Conservation (phyloP, 2,888 invertebrate species). For the Melinaea marsaeus region DNA sequence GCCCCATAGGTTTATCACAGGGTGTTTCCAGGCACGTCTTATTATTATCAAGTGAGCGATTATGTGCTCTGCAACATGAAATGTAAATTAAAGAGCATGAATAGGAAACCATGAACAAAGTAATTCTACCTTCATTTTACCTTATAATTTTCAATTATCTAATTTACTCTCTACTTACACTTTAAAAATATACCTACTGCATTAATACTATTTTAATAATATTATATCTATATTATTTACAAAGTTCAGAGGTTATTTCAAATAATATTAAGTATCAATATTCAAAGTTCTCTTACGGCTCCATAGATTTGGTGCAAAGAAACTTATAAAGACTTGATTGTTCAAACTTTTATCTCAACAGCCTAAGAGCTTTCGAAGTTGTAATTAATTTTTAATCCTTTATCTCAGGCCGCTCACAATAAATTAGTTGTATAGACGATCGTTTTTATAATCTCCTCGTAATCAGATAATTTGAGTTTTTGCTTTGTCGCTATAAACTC, state of each 20-base stretch:
- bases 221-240: slow-evolving; percentile 10
- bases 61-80: background rate
- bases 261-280: no score
- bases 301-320: slow-evolving; percentile 21
- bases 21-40: slow-evolving; percentile 1
- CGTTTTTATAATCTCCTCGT: slow-evolving; percentile 29
- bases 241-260: slow-evolving; percentile 12
- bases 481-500: slow-evolving; percentile 17
- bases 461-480: slow-evolving; percentile 32
- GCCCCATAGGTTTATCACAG: background rate
- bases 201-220: no score
- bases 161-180: no score
- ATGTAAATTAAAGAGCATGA: background rate
- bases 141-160: background rate
- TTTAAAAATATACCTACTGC: background rate
- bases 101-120: background rate
- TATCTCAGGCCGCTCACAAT: slow-evolving; percentile 60
- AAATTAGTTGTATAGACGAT: slow-evolving; percentile 47
- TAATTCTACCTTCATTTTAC: background rate
- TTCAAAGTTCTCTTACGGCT: slow-evolving; percentile 16
- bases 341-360: slow-evolving; percentile 26
- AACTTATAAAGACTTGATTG: slow-evolving; percentile 29
- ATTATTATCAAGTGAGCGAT: background rate
- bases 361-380: slow-evolving; percentile 45
- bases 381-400: slow-evolving; percentile 72